phyloP scores from a whole-genome alignment of 1,140 invertebrate species.

The Zophobas morio region DNA sequence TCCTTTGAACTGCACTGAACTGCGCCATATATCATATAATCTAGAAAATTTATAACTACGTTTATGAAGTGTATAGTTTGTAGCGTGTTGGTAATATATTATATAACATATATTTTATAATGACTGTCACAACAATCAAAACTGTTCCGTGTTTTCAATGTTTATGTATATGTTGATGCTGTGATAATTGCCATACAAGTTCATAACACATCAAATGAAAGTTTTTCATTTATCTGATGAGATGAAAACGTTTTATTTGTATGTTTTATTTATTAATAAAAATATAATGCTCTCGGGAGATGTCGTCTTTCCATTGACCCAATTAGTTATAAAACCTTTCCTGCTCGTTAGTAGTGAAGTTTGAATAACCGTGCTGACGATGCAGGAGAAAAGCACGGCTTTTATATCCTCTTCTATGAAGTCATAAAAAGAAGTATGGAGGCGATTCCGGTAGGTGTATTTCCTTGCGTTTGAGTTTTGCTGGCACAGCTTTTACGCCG shows the following conservation, averaged over 20 bases:
- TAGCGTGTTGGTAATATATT: constrained; percentile 10
- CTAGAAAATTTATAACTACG: constrained; percentile 19
- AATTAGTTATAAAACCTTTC: not conserved
- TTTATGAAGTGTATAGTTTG: constrained; percentile 41
- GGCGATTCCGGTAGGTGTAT: constrained; percentile 9
- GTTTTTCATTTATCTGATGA: constrained; percentile 7
- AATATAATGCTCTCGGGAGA: constrained; percentile 13
- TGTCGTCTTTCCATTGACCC: constrained; percentile 10
- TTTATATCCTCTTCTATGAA: constrained; percentile 32
- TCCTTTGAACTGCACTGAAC: not conserved
- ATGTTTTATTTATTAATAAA: constrained; percentile 37
- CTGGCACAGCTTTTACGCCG: not conserved
- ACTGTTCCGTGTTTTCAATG: constrained; percentile 33
- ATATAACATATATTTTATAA: constrained; percentile 43
- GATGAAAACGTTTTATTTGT: constrained; percentile 15
- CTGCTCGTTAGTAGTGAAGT: constrained; percentile 23
- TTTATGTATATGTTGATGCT: constrained; percentile 42
- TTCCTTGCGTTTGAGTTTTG: constrained; percentile 13
- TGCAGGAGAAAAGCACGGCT: constrained; percentile 25
- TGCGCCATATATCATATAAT: not conserved
- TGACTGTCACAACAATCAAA: constrained; percentile 46
- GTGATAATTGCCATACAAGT: constrained; percentile 36
- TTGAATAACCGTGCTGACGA: constrained; percentile 32
- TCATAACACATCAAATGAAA: constrained; percentile 26
- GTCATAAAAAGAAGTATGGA: constrained; percentile 25